Base-by-base conservation (phyloP, 2,797 vertebrate species). In the Clarias fuscus region DNA sequence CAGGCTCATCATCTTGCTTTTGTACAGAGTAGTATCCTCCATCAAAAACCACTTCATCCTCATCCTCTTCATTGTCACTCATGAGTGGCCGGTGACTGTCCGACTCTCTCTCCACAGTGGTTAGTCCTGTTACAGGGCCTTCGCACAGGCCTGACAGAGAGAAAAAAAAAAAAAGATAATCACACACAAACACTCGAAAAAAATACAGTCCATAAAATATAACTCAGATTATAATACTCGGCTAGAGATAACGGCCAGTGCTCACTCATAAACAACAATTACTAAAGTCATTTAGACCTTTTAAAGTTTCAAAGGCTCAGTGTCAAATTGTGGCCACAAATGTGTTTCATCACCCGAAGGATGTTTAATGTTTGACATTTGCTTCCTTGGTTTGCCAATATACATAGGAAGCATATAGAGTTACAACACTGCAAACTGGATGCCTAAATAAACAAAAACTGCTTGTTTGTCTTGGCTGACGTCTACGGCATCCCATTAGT, bases 21-120 rank as follows among this genome's bases (percentile, higher is more conserved):
- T 97, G 96, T 83, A 94, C 87, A 0, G 96, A 94, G 80, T 94
- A 95, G 90, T 91, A 92, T 0, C 30, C 90, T 18, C 94, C 94
- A 3, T 87, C 89, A 2, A 93, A 94, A 78, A 61, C 89, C 62
- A 94, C 94, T 2, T 91, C 92, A 65, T 88, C 65, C 15, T 94
- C 92, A 62, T 68, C 8, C 2, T 92, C 91, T 30, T 95, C 96
- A 13, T 95, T 93, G 2, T 96, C 96, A 0, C 93, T 95, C 89
- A 99, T 98, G 37, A 99, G 93, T 0, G 98, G 98, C 90, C 93
- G 94, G 89, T 96, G 95, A 82, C 96, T 97, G 90, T 98, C 97
- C 10, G 96, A 92, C 89, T 96, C 96, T 10, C 93, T 93, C 88
- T 94, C 93, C 75, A 95, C 90, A 0, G 94, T 88, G 88, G 83